phyloP scores from a whole-genome alignment of 1,140 invertebrate genomes.

The Helicoverpa armigera region DNA sequence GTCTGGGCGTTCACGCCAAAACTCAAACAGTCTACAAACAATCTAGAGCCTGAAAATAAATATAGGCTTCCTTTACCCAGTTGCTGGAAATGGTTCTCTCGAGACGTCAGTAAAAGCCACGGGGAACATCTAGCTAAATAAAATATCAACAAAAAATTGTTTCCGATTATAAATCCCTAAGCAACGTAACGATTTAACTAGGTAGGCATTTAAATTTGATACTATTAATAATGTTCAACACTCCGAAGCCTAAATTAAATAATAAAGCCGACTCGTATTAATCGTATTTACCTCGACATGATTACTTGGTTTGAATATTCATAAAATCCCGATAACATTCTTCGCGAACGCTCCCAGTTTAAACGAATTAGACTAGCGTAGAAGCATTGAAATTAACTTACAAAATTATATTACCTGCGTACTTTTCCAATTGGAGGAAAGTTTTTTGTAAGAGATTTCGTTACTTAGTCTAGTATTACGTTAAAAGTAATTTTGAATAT shows the following conservation, averaged over 20 bases:
- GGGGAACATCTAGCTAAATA: too few relatives aligned
- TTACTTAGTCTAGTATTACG: constrained; percentile 7
- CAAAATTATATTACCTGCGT: constrained; percentile 16
- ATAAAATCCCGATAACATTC: constrained; percentile 66
- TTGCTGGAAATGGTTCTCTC: too few relatives aligned
- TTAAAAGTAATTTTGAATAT: not conserved
- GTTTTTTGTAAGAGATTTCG: constrained; percentile 1
- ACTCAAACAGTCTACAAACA: too few relatives aligned
- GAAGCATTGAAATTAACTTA: constrained; percentile 46
- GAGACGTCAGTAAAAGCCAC: too few relatives aligned
- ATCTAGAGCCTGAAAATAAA: too few relatives aligned
- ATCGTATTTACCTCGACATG: constrained; percentile 67
- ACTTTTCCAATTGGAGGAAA: constrained; percentile 28
- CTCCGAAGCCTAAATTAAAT: constrained; percentile 20
- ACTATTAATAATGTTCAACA: constrained; percentile 1
- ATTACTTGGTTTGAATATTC: constrained; percentile 73
- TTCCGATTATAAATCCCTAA: too few relatives aligned
- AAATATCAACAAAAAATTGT: too few relatives aligned
- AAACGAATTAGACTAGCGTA: constrained; percentile 57
- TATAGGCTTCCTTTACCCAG: too few relatives aligned
- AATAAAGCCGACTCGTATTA: constrained; percentile 64
- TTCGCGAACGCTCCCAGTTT: constrained; percentile 59
- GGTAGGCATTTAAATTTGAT: not conserved
- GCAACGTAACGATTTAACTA: too few relatives aligned
- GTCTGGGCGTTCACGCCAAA: too few relatives aligned